A percentile compares a stretch with the other conserved stretches of the same genome.
Conservation (phyloP, 2,113 vertebrate genomes). For the Scytalopus superciliaris region DNA sequence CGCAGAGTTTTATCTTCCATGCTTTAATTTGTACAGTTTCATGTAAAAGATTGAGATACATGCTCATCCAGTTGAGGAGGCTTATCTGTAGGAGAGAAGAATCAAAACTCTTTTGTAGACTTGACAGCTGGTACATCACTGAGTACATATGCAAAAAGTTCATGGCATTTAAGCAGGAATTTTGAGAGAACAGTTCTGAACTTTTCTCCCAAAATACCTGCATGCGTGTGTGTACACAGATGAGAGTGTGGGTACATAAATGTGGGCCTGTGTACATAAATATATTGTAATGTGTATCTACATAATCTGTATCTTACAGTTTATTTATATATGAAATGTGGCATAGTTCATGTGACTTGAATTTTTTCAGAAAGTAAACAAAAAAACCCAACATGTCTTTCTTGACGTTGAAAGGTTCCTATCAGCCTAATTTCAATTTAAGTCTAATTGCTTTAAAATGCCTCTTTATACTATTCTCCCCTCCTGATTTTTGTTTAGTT, state of each 20-base stretch:
- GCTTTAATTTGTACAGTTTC: background rate
- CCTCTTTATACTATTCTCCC: background rate
- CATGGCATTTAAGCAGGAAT: background rate
- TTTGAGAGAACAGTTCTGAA: background rate
- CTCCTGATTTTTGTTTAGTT: background rate
- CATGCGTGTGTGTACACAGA: background rate
- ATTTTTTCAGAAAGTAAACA: background rate
- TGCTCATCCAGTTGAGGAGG: background rate
- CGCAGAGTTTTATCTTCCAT: background rate
- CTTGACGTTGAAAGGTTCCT: background rate
- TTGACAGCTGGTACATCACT: background rate
- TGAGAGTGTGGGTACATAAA: background rate
- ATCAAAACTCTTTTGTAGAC: background rate
- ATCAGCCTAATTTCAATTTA: background rate
- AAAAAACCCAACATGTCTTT: too few relatives aligned
- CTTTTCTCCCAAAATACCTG: background rate
- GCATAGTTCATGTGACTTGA: background rate
- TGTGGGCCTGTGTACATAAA: background rate
- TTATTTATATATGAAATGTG: background rate
- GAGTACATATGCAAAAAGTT: background rate
- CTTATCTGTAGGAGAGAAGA: background rate
- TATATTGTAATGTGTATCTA: background rate
- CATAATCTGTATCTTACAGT: background rate
- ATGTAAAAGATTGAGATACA: background rate
- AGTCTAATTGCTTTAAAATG: background rate